phyloP scores from a whole-genome alignment of 2,113 vertebrate genomes.

The Corythornis vintsioides region DNA sequence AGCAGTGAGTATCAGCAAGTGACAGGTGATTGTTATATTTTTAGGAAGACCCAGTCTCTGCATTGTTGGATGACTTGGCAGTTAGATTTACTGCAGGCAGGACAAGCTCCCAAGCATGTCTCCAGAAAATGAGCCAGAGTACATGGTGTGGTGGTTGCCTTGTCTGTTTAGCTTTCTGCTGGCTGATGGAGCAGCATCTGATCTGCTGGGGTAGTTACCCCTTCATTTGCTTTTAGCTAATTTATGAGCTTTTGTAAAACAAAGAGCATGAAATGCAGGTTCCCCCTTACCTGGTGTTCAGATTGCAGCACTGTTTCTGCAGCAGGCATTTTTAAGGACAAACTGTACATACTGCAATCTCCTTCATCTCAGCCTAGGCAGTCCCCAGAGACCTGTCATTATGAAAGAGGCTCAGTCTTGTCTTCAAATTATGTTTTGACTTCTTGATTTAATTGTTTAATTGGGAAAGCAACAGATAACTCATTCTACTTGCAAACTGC shows the following conservation, averaged over 20 bases:
- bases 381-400: background rate
- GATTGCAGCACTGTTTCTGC: background rate
- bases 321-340: background rate
- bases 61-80: background rate
- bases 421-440: background rate
- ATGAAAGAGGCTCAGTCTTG: background rate
- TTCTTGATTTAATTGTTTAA: background rate
- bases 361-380: background rate
- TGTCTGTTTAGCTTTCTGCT: background rate
- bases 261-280: background rate
- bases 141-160: background rate
- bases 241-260: background rate
- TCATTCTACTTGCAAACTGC: background rate
- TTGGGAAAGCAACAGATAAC: background rate
- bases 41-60: background rate
- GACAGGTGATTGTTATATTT: background rate
- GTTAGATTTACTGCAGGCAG: background rate
- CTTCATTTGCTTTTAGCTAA: background rate
- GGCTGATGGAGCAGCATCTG: background rate
- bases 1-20: background rate
- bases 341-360: background rate
- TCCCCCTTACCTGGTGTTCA: too few relatives aligned
- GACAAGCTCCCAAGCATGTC: background rate
- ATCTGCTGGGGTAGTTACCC: background rate
- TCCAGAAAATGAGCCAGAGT: background rate